These are phyloP conservation scores for Novumbra hubbsi DNA, from an alignment of 2,797 vertebrate genomes.

Conservation along the genomic window DNA sequence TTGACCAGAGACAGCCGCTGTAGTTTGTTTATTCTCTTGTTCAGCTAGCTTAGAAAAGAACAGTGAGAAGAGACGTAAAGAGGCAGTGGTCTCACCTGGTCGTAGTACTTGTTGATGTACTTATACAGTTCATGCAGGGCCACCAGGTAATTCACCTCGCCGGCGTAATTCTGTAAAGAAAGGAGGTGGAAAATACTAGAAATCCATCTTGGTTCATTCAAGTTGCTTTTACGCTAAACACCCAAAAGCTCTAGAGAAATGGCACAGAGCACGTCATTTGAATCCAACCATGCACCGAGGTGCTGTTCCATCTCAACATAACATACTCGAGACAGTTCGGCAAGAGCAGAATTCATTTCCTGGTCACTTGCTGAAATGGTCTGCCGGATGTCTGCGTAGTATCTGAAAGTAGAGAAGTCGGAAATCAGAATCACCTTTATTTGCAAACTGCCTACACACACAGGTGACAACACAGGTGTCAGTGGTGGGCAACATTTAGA, in stretches of 20 bases:
- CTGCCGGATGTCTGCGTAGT: constrained; percentile 84
- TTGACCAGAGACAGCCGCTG: not conserved
- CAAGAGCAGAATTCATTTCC: constrained; percentile 96
- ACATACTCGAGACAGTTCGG: constrained; percentile 91
- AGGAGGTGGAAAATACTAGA: constrained; percentile 1
- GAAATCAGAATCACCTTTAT: not conserved
- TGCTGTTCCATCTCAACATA: not conserved
- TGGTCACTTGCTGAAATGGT: constrained; percentile 94
- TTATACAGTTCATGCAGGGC: constrained; percentile 96
- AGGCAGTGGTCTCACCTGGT: constrained; percentile 80
- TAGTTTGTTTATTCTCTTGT: not conserved
- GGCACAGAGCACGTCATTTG: not conserved
- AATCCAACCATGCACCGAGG: too few species aligned
- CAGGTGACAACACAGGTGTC: too few species aligned
- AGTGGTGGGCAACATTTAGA: too few species aligned
- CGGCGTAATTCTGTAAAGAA: constrained; percentile 85
- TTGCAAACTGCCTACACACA: too few species aligned
- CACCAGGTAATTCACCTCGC: constrained; percentile 92
- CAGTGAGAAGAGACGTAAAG: not conserved
- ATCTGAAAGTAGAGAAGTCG: not conserved
- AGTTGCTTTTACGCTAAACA: not conserved
- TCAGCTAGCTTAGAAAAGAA: not conserved
- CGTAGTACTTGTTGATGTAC: constrained; percentile 99
- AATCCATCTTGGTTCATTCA: not conserved
- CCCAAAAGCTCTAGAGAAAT: not conserved